Evolutionary conservation across 1,140 invertebrate species (phyloP).

Genomic region (Drosophila pallidifrons): DNA sequence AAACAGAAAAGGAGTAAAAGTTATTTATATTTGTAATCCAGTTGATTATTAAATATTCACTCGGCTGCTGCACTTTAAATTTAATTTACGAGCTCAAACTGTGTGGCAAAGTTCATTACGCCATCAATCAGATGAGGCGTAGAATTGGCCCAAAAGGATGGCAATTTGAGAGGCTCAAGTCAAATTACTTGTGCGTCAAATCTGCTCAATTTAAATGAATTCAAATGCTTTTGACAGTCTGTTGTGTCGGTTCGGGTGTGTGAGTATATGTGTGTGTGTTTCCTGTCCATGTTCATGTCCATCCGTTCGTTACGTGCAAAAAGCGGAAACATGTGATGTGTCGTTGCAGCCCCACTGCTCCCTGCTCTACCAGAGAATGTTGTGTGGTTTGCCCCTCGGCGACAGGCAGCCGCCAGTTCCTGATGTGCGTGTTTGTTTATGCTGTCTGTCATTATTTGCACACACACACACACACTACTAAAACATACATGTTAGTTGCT

Average conservation of each 20-base stretch:
- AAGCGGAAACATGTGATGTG: constrained; percentile 79
- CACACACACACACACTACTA: constrained; percentile 38
- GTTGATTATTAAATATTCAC: constrained; percentile 81
- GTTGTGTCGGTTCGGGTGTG: not conserved
- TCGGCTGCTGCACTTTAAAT: constrained; percentile 61
- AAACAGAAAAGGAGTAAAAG: constrained; percentile 12
- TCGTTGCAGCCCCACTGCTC: constrained; percentile 27
- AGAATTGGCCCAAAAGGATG: not conserved
- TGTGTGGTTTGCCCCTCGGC: constrained; percentile 62
- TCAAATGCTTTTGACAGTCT: constrained; percentile 55
- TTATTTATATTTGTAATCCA: constrained; percentile 60
- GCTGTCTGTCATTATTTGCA: constrained; percentile 79
- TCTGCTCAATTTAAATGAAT: constrained; percentile 76
- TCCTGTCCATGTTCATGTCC: constrained; percentile 51
- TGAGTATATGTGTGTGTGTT: constrained; percentile 19
- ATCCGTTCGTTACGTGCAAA: constrained; percentile 67
- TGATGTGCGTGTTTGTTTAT: constrained; percentile 79
- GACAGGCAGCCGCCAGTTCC: constrained; percentile 58
- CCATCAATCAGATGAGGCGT: constrained; percentile 52
- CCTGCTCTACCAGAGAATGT: not conserved
- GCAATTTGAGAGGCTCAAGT: constrained; percentile 43
- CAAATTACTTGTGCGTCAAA: constrained; percentile 44
- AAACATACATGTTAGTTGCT: constrained; percentile 7
- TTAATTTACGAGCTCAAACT: constrained; percentile 69
- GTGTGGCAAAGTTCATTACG: constrained; percentile 70